phyloP scores from a whole-genome alignment of 1,140 invertebrate genomes.

The Gonioctena quinquepunctata region DNA sequence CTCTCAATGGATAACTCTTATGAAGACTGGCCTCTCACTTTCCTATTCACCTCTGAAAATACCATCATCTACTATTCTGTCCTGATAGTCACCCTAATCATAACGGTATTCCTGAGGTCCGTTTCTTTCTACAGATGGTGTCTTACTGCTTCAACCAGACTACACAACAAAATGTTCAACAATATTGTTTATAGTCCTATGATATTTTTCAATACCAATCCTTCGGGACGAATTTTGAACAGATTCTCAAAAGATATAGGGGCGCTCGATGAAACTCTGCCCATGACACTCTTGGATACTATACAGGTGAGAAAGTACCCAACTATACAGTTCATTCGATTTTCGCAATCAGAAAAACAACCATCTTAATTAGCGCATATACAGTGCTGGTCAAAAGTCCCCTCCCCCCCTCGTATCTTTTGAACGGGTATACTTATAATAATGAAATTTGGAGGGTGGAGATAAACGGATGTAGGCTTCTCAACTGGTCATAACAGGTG shows the following conservation, averaged over 20 bases:
- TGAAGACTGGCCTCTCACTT: background rate
- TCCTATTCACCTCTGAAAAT: background rate
- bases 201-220: constrained; percentile 63
- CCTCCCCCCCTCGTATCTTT: too few species aligned
- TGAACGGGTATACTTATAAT: too few species aligned
- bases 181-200: constrained; percentile 62
- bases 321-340: constrained; percentile 65
- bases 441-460: too few species aligned
- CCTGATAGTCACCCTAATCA: background rate
- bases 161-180: constrained; percentile 70
- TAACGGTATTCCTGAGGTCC: constrained; percentile 65
- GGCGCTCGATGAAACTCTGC: constrained; percentile 36
- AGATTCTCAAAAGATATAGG: constrained; percentile 61
- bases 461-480: too few species aligned
- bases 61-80: background rate
- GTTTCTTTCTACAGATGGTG: constrained; percentile 78
- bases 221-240: constrained; percentile 59
- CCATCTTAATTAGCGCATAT: too few species aligned
- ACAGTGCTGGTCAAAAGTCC: too few species aligned
- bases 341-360: constrained; percentile 31
- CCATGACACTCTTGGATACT: constrained; percentile 67
- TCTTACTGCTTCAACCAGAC: constrained; percentile 74
- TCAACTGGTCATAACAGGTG: too few species aligned
- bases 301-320: constrained; percentile 68
- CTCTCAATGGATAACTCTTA: too few species aligned